phyloP scores from a whole-genome alignment of 2,888 invertebrate genomes.

The Lampropteryx suffumata region DNA sequence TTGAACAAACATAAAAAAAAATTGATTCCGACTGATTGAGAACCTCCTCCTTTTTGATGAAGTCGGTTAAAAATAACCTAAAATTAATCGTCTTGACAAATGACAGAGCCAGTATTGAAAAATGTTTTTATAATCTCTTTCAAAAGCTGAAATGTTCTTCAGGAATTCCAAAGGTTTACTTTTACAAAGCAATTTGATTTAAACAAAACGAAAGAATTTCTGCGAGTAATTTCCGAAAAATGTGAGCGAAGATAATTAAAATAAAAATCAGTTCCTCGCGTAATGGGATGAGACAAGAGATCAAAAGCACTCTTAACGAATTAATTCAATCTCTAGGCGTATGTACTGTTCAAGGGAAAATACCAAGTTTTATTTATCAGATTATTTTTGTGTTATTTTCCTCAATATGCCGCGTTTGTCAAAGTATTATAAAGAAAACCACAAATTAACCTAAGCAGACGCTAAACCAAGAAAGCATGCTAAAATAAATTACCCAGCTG shows the following conservation, averaged over 20 bases:
- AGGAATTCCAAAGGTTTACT: constrained; percentile 8
- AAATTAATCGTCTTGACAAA: not conserved
- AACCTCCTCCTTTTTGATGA: too few relatives aligned
- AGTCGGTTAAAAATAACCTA: too few relatives aligned
- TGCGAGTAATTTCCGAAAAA: constrained; percentile 20
- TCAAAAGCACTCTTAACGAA: constrained; percentile 28
- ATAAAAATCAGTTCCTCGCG: constrained; percentile 21
- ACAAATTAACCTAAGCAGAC: too few relatives aligned
- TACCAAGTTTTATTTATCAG: not conserved
- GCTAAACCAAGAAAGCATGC: too few relatives aligned
- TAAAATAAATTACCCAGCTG: too few relatives aligned
- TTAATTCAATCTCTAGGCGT: constrained; percentile 28
- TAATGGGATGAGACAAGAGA: constrained; percentile 25
- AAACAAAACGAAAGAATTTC: constrained; percentile 14
- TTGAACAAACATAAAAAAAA: too few relatives aligned
- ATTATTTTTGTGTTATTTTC: too few relatives aligned
- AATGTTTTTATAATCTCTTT: constrained; percentile 1
- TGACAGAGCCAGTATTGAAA: not conserved
- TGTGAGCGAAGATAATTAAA: constrained; percentile 25
- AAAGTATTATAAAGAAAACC: too few relatives aligned
- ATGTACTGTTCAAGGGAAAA: constrained; percentile 9
- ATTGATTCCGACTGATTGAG: too few relatives aligned
- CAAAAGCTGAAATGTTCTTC: not conserved
- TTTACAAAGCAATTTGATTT: constrained; percentile 11
- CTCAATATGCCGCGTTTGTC: too few relatives aligned